Conservation (phyloP, 1,140 invertebrate genomes). For the Hypothenemus hampei region DNA sequence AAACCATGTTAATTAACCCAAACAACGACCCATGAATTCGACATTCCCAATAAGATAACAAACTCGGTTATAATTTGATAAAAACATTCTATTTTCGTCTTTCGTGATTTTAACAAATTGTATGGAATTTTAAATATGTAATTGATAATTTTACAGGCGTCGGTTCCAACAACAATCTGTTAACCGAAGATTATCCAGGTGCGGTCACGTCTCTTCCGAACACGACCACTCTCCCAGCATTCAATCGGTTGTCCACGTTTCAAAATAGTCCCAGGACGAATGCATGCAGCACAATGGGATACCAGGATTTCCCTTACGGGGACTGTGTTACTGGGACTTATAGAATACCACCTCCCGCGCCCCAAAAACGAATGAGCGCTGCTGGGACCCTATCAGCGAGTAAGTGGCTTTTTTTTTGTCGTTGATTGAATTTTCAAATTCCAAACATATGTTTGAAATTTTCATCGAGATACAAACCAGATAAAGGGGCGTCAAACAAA, state of each 20-base stretch:
- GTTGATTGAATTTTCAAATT: neutral
- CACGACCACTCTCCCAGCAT: slow-evolving; percentile 35
- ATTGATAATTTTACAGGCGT: no score
- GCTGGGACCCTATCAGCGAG: slow-evolving; percentile 50
- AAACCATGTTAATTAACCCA: no score
- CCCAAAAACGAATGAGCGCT: slow-evolving; percentile 39
- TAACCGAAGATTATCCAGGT: slow-evolving; percentile 38
- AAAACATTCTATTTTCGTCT: no score
- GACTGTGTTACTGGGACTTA: slow-evolving; percentile 16
- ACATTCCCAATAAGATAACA: no score
- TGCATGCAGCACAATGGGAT: slow-evolving; percentile 15
- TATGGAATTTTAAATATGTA: no score
- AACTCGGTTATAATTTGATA: no score
- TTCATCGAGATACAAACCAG: slow-evolving; percentile 14
- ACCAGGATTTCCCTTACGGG: slow-evolving; percentile 12
- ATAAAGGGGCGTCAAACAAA: slow-evolving; percentile 20
- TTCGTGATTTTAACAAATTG: no score
- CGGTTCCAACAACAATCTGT: slow-evolving; percentile 25
- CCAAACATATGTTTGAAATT: no score
- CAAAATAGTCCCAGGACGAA: slow-evolving; percentile 19
- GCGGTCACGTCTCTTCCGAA: slow-evolving; percentile 26
- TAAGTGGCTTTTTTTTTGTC: slow-evolving; percentile 40
- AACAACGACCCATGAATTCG: no score
- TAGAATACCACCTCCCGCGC: slow-evolving; percentile 18
- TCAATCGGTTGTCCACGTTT: slow-evolving; percentile 37